phyloP scores from a whole-genome alignment of 2,797 vertebrate species.

The Platalea minor region DNA sequence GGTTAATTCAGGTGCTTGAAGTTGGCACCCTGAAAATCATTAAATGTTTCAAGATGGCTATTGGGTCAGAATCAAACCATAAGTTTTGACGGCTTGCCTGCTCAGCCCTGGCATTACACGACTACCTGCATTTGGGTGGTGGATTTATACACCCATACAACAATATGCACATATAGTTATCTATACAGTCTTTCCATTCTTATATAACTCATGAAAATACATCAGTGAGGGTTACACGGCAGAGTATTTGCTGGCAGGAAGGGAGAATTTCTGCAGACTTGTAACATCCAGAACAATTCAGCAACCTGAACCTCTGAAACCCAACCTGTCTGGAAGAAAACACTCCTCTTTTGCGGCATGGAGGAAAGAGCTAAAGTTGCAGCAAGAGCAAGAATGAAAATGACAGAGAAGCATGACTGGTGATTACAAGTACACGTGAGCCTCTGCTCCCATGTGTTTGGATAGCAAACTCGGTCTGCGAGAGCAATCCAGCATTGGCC shows the following conservation, averaged over 20 bases:
- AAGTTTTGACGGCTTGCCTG: not conserved
- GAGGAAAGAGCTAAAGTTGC: not conserved
- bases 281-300: not conserved
- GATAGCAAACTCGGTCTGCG: accelerated
- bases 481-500: accelerated
- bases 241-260: not conserved
- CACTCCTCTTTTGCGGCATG: not conserved
- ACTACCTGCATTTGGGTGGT: not conserved
- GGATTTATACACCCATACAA: not conserved
- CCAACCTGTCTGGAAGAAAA: not conserved
- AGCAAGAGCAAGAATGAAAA: not conserved
- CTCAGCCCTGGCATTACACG: not conserved
- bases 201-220: not conserved
- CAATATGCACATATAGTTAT: not conserved
- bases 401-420: accelerated
- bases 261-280: not conserved
- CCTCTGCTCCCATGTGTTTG: not conserved
- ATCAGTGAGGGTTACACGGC: not conserved
- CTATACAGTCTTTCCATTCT: not conserved
- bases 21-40: not conserved
- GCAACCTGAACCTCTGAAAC: not conserved
- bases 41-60: not conserved
- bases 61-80: not conserved
- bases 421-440: accelerated
- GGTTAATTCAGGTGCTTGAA: not conserved